Evolutionary conservation across 2,113 vertebrate species (phyloP).

Genomic region (Fulmarus glacialis): DNA sequence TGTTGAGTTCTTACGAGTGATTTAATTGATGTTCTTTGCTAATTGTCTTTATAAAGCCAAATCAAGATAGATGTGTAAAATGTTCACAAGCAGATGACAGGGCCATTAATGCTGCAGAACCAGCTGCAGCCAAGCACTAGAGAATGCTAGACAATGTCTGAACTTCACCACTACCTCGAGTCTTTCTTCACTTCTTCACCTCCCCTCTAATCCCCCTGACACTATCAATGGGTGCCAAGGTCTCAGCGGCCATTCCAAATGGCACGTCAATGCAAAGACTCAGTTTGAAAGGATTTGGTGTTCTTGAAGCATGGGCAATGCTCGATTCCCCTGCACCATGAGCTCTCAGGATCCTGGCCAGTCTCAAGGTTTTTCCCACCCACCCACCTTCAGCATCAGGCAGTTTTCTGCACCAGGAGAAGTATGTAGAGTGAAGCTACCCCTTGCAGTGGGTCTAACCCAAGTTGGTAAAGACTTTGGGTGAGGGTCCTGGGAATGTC

Average conservation of each 20-base stretch:
- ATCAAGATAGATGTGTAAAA: not conserved
- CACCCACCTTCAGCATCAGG: not conserved
- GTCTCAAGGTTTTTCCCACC: not conserved
- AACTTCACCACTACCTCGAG: not conserved
- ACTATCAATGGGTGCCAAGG: not conserved
- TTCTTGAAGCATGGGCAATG: not conserved
- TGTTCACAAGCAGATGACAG: not conserved
- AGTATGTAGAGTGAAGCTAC: accelerated
- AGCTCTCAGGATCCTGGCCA: not conserved
- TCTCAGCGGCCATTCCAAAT: not conserved
- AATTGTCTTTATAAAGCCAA: not conserved
- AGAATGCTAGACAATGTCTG: not conserved
- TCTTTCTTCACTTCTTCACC: not conserved
- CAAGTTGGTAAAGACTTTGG: not conserved
- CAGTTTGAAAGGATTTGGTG: not conserved
- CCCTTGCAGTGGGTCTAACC: not conserved
- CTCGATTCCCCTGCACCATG: not conserved
- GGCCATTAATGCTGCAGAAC: not conserved
- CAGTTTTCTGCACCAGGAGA: not conserved
- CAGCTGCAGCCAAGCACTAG: not conserved
- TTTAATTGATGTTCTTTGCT: not conserved
- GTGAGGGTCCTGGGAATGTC: not conserved
- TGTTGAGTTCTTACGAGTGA: not conserved
- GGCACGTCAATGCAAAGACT: not conserved
- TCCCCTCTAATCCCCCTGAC: not conserved